Evolutionary conservation across 2,888 invertebrate species (phyloP), one percentile per base, ranked within the genome.

Genomic region (Gandaritis pyraliata): DNA sequence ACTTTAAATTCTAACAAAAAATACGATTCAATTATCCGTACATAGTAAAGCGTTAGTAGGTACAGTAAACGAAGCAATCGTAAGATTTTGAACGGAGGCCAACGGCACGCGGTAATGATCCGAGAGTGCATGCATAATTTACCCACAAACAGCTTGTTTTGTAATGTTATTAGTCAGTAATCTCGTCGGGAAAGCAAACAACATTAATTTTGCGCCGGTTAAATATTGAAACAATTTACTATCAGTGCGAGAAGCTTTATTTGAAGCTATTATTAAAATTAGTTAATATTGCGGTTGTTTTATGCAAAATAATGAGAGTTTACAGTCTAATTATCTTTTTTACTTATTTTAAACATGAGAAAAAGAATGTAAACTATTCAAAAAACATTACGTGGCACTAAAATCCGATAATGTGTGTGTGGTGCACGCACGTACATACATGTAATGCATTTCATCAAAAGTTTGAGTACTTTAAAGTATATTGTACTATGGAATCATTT

Each of bases 81-180:
- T 80, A 86, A 85, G 83, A 83, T 82, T 84, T 84, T 84, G 85
- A 86, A 79, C 82, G 64, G 80, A 72, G 84, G 87, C 85, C 83
- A 85, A 80, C 82, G 75, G 74, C 73, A 75, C 78, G 80, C 76
- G 90, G 91, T 92, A 92, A 91, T 92, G 92, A 91, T 87, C 89
- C 92, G 91, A 82, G 83, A 90, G 82, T 85, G 87, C 84, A 91
- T 92, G 91, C 92, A 92, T 92, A 92, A 92, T 92, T 92, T 90
- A 91, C 81, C 83, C 80, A 81, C 87, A 85, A 87, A 87, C 83
- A 87, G 90, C 88, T 88, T 88, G 89, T 88, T 90, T 87, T 88
- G 89, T 90, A 87, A 92, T 89, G 88, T 90, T 89, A 90, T 92
- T 92, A 92, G 91, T 88, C 86, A 79, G 89, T 89, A 91, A 92